Evolutionary conservation across 2,113 vertebrate genomes (phyloP), one percentile per base, ranked within the genome.

Genomic region (Anarhynchus alexandrinus): DNA sequence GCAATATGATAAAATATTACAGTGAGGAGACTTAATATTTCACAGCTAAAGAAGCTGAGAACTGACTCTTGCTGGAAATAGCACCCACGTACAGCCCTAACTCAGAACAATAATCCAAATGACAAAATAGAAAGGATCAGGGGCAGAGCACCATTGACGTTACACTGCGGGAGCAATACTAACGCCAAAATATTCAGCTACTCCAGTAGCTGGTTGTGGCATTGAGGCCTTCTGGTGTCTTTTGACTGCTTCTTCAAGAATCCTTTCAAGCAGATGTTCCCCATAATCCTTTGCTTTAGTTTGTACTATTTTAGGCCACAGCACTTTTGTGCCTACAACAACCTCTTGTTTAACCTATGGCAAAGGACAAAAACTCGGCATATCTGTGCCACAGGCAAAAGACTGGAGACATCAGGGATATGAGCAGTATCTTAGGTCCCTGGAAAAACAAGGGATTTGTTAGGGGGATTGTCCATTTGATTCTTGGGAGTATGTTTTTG

Each of bases 11-110:
- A 87, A 96, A 95, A 96, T 94, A 88, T 83, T 88, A 82, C 45
- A 64, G 67, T 42, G 38, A 34, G 17, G 43, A 90, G 84, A 96
- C 95, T 97, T 95, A 80, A 95, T 97, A 94, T 97, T 97, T 97
- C 87, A 97, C 59, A 62, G 38, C 23, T 88, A 88, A 88, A 84
- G 88, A 88, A 93, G 45, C 14, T 83, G 89, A 93, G 87, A 96
- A 77, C 38, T 66, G 38, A 27, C n/a, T 87, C 47, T 52, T 59
- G 45, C 51, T 97, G 74, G 73, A 85, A 94, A 82, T 36, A 91
- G 38, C 67, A 73, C 5, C 58, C 66, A 51, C 0, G 0, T 54
- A 25, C 32, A 95, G 16, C 26, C 58, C 32, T 62, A 65, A 15
- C 36, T 78, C 58, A 57, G 86, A 93, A 49, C 14, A 43, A 23